A percentile compares a stretch with the other conserved stretches of the same genome.
These are phyloP conservation scores for Protobothrops mucrosquamatus DNA, from an alignment of 2,113 vertebrate genomes.

Conservation along the genomic window DNA sequence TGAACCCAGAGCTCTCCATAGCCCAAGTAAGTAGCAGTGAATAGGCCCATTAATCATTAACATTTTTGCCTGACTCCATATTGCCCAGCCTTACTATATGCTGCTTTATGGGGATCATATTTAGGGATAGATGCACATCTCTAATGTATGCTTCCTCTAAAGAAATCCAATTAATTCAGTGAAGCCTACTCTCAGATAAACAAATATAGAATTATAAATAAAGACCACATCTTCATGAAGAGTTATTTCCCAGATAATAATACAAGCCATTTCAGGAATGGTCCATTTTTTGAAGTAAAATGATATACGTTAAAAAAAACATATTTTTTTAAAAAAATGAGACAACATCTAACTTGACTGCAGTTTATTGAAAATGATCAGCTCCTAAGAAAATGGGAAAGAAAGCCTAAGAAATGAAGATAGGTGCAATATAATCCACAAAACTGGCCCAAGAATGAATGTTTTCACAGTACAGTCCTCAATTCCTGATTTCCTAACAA, in stretches of 20 bases:
- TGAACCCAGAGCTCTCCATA: not conserved
- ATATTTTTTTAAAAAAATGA: not conserved
- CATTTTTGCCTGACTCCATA: not conserved
- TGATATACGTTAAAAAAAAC: not conserved
- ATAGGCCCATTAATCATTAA: not conserved
- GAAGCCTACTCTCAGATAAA: not conserved
- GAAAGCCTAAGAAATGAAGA: conserved; percentile 11
- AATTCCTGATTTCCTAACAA: not conserved
- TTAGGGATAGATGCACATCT: not conserved
- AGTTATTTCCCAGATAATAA: not conserved
- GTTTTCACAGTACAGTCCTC: not conserved
- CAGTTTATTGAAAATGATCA: conserved; percentile 30
- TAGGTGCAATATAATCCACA: conserved; percentile 5
- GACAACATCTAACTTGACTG: conserved; percentile 27
- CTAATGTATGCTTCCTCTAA: not conserved
- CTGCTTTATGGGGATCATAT: not conserved
- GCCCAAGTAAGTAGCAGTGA: not conserved
- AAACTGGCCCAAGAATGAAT: not conserved
- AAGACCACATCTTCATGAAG: not conserved
- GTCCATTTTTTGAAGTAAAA: not conserved
- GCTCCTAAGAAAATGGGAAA: conserved; percentile 11
- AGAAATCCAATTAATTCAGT: not conserved
- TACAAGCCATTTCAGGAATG: not conserved
- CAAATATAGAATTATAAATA: not conserved
- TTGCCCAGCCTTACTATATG: not conserved